Evolutionary conservation across 2,888 invertebrate genomes (phyloP).

Genomic region (Rhaphigaster nebulosa): DNA sequence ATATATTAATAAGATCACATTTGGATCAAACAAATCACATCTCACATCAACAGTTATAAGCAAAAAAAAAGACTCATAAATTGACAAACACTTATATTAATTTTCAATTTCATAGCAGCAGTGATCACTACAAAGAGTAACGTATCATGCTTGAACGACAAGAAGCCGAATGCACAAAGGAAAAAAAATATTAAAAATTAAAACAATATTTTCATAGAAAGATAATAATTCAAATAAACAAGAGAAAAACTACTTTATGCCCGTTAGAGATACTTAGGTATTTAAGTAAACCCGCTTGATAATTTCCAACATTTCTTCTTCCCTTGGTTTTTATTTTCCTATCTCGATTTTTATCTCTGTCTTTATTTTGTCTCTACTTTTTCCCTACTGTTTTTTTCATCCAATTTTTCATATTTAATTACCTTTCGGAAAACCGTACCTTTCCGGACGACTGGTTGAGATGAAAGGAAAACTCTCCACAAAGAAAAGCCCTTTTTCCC

Average conservation of each 20-base stretch:
- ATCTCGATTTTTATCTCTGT: constrained; percentile 36
- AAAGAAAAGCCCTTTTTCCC: not conserved
- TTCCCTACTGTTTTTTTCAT: not conserved
- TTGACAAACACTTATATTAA: too few species aligned
- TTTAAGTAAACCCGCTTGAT: not conserved
- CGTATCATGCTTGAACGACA: too few species aligned
- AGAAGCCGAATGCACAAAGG: too few species aligned
- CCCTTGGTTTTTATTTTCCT: constrained; percentile 22
- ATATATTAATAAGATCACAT: too few species aligned
- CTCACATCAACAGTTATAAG: too few species aligned
- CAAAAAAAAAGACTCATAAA: too few species aligned
- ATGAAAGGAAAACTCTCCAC: constrained; percentile 24
- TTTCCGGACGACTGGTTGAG: constrained; percentile 21
- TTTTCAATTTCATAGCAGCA: too few species aligned
- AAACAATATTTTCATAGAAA: not conserved
- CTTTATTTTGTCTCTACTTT: constrained; percentile 31
- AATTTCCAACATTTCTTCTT: not conserved
- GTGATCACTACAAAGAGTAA: too few species aligned
- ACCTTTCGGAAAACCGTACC: constrained; percentile 31
- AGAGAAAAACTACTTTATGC: not conserved
- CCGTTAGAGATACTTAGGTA: not conserved
- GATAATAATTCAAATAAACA: not conserved
- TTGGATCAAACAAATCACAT: too few species aligned
- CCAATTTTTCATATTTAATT: constrained; percentile 42
- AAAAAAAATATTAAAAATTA: not conserved